Base-by-base conservation (phyloP, 1,140 invertebrate species). In the Drosophila paulistorum region DNA sequence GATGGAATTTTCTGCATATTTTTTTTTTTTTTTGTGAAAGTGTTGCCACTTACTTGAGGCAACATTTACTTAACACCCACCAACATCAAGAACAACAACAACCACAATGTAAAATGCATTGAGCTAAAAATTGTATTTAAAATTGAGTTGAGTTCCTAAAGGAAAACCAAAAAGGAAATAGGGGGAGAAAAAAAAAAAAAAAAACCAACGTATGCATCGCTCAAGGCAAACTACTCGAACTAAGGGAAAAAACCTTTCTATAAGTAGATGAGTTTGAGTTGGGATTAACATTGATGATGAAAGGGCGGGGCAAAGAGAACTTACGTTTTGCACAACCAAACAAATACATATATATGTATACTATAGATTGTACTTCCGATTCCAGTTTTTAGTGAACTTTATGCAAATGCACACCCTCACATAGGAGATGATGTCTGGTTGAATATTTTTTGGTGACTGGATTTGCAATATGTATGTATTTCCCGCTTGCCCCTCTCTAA, bases 21-120 rank as follows among this genome's bases (percentile, higher is more conserved):
- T 41, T 30, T 30, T 30, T 30, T 30, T 30, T 63, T 62, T 57
- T 68, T 30, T 58, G 61, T 77, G 63, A 71, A 71, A 77, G 74
- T 74, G 74, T 74, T 85, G 81, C 86, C 86, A 83, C 79, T 90
- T 90, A 90, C 77, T 74, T 82, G 76, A 55, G 79, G 68, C 81
- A 90, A 90, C 85, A 90, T 90, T 90, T 90, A 81, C 82, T 87
- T 86, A 90, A 78, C 71, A 75, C 80, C 84, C 67, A 79, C 48
- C 81, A 77, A 67, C 77, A 71, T 30, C 70, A 81, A 57, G 59
- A 84, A 64, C 71, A 80, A 70, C 73, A 73, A 68, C 73, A 74
- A 76, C 45, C 45, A 51, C 66, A 69, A 48, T 89, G 79, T 74
- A 68, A 72, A 71, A 59, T 64, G 83, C 70, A 77, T 76, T 76